Evolutionary conservation across 2,888 invertebrate genomes (phyloP), one percentile per base, ranked within the genome.

Genomic region (Celastrina argiolus): DNA sequence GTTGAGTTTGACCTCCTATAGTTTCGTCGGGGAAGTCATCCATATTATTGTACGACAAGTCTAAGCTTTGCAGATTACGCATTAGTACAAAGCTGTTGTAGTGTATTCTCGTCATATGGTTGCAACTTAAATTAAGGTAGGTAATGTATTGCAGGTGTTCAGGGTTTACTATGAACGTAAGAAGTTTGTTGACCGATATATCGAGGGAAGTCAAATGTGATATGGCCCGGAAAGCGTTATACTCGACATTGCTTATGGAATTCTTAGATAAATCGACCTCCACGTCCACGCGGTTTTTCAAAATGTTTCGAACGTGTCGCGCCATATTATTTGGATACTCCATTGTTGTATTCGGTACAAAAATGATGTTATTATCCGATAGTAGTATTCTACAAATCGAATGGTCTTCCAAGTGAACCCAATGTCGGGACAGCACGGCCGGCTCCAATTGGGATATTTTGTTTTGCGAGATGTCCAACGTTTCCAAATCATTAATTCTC

Each of bases 181-280:
- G 74, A 4, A 91, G 65, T 72, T 78, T 80, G 69, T 91, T 91
- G 1, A 71, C 72, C 0, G 90, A 88, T 42, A 91, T 75, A 72
- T 91, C 82, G 4, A 91, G 72, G 7, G 79, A 74, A 18, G 77
- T 78, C 3, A 89, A 70, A 68, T 78, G 78, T 10, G 78, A 72
- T 8, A 88, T 77, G 2, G 81, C 81, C 64, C 82, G 79, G 68
- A 91, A 89, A 1, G 88, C 88, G 56, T 84, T 80, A 63, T 78
- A 87, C 69, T 84, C 84, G 39, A 91, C 79, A 2, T 75, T 72
- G 0, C 76, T 73, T 66, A 91, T 87, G 5, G 73, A 69, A 66
- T 91, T 91, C n/a, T 75, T 75, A 0, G 90, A 89, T 26, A 91
- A 73, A 72, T 89, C 84, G 64, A 91, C 70, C 68, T 89, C 83